Percentiles rank a stretch among this genome's conserved stretches.
Evolutionary conservation across 2,888 invertebrate genomes (phyloP).

Genomic region (Magallana nippona): DNA sequence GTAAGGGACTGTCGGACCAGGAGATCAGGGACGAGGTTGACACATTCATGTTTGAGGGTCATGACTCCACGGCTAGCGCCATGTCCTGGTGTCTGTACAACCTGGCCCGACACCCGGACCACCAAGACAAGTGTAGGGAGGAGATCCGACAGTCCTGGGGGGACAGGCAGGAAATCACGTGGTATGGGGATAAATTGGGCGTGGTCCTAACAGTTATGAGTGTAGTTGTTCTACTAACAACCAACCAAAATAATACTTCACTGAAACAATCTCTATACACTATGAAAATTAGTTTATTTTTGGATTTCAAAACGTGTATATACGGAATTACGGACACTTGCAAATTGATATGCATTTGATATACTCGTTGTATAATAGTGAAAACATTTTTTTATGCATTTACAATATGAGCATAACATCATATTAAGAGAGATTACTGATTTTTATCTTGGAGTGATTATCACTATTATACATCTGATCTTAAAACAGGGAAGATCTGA

Average conservation of each 20-base stretch:
- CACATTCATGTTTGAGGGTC: constrained; percentile 72
- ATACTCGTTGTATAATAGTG: neutral
- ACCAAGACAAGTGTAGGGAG: constrained; percentile 64
- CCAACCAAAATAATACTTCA: too few relatives aligned
- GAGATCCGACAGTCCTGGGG: constrained; percentile 60
- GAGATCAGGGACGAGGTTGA: constrained; percentile 70
- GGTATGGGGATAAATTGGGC: constrained; percentile 43
- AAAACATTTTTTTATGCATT: neutral
- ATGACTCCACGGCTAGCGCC: constrained; percentile 69
- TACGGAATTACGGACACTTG: too few relatives aligned
- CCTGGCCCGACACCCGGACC: constrained; percentile 64
- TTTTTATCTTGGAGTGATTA: neutral
- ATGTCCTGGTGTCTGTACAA: constrained; percentile 69
- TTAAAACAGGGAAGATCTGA: constrained; percentile 57
- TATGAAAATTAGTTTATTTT: too few relatives aligned
- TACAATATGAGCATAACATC: too few relatives aligned
- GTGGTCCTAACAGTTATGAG: too few relatives aligned
- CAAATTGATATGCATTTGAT: too few relatives aligned
- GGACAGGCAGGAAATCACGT: constrained; percentile 51
- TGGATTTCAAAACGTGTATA: too few relatives aligned
- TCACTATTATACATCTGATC: too few relatives aligned
- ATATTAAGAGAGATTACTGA: too few relatives aligned
- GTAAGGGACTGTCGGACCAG: constrained; percentile 58
- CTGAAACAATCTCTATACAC: too few relatives aligned
- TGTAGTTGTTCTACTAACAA: too few relatives aligned